A percentile compares a stretch with the other conserved stretches of the same genome.
Conservation (phyloP, 92 coral and sea anemone species). For the Phenganax stokvisi region DNA sequence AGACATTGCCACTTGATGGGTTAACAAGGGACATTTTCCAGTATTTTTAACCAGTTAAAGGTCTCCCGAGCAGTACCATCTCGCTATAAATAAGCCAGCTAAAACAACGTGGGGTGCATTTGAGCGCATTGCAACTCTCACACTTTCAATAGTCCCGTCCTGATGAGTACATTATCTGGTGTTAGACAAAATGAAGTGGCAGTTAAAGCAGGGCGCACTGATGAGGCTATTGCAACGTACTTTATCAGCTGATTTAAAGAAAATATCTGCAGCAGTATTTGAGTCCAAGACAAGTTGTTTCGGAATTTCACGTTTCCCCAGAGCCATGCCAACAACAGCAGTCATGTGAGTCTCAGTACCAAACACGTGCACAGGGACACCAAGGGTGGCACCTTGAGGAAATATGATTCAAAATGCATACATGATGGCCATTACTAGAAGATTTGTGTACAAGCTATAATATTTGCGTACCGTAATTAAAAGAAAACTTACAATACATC, state of each 20-base stretch:
- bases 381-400: conserved; percentile 68
- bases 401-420: background rate
- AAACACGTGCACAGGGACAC: conserved; percentile 87
- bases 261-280: conserved; percentile 86
- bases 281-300: conserved; percentile 75
- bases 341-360: conserved; percentile 99
- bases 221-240: conserved; percentile 33
- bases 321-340: conserved; percentile 96
- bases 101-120: background rate
- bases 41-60: too few species aligned
- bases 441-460: background rate
- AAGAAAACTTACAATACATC: too few species aligned
- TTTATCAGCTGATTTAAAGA: conserved; percentile 87
- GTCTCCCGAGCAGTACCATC: too few species aligned
- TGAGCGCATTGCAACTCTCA: too few species aligned
- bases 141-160: too few species aligned
- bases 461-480: background rate
- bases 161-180: too few species aligned
- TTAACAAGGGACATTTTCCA: too few species aligned
- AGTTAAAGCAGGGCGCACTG: background rate
- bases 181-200: too few species aligned
- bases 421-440: background rate
- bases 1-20: too few species aligned
- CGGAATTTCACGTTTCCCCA: conserved; percentile 82
- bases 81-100: background rate